Base-by-base conservation (phyloP, 2,797 vertebrate genomes). In the Cryptoblepharus egeriae region DNA sequence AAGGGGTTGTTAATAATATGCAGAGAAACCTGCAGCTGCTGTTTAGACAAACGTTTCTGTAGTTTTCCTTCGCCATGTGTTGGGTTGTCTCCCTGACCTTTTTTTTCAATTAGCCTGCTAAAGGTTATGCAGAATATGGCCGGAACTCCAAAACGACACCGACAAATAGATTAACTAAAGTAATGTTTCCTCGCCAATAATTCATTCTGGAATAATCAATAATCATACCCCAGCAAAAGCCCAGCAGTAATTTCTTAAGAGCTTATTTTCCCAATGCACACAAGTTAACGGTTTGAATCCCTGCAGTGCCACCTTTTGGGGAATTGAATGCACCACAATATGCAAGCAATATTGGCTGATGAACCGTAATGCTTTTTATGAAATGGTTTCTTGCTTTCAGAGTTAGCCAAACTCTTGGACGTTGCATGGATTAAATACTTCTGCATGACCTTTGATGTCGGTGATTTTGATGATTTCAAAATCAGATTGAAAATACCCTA, bases 41-140 rank as follows among this genome's bases (percentile, higher is more conserved):
- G 9, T 6, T 89, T 87, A 26, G 87, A 37, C 39, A 80, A 86
- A 87, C 72, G 65, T 60, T 28, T n/a, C 45, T 32, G 52, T 45
- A 18, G 13, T 24, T 70, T 18, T 64, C 37, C 63, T n/a, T 70
- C 65, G 75, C 6, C 49, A 82, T 49, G 73, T 18, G 67, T 58
- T 15, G 67, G n/a, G n/a, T 65, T 82, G 49, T 67, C 73, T 67
- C 30, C 49, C 77, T 76, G 16, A 42, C 1, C 2, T 24, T 9
- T n/a, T 49, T 77, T 87, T 82, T 68, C 79, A 67, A 57, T 76
- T 88, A 49, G 16, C 79, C 68, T 69, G 12, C 55, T 52, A 90
- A 77, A 87, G 75, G 77, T 49, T 28, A 26, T 26, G 6, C 6
- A 65, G 57, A 74, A 30, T 3, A 26, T 20, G 88, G 15, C 49